Conservation (phyloP, 2,797 vertebrate genomes). For the Aplochiton taeniatus region DNA sequence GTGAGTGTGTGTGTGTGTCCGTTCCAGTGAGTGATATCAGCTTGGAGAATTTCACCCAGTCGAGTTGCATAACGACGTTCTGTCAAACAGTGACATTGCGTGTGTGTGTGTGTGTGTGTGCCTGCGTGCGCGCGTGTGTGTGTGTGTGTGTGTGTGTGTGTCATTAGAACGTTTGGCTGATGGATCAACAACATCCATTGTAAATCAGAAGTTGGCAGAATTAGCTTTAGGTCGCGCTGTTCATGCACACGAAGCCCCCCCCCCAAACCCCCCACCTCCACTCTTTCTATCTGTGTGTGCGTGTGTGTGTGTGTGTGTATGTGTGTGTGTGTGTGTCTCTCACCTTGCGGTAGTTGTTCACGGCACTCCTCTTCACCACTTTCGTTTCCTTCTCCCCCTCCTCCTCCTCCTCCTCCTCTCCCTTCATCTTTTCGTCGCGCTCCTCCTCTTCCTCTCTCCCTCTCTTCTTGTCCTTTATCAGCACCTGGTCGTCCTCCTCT, state of each 20-base stretch:
- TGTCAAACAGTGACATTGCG: too few relatives aligned
- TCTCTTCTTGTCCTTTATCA: constrained; percentile 68
- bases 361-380: constrained; percentile 65
- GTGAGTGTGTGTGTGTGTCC: too few relatives aligned
- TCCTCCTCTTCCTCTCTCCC: constrained; percentile 46
- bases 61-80: too few relatives aligned
- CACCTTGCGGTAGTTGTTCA: constrained; percentile 76
- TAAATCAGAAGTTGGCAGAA: too few relatives aligned
- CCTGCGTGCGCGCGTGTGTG: not conserved
- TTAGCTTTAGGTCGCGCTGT: too few relatives aligned
- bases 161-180: too few relatives aligned
- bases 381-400: constrained; percentile 70
- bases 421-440: constrained; percentile 29
- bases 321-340: too few relatives aligned
- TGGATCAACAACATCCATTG: too few relatives aligned
- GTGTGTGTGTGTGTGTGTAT: too few relatives aligned
- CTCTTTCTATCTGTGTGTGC: not conserved
- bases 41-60: too few relatives aligned
- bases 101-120: constrained; percentile 1
- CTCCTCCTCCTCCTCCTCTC: constrained; percentile 56
- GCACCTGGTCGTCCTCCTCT: constrained; percentile 70
- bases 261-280: not conserved
- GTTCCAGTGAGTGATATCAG: too few relatives aligned
- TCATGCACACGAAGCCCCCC: too few relatives aligned
- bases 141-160: constrained; percentile 2